phyloP scores from a whole-genome alignment of 2,888 invertebrate genomes.

The Timandra comae region DNA sequence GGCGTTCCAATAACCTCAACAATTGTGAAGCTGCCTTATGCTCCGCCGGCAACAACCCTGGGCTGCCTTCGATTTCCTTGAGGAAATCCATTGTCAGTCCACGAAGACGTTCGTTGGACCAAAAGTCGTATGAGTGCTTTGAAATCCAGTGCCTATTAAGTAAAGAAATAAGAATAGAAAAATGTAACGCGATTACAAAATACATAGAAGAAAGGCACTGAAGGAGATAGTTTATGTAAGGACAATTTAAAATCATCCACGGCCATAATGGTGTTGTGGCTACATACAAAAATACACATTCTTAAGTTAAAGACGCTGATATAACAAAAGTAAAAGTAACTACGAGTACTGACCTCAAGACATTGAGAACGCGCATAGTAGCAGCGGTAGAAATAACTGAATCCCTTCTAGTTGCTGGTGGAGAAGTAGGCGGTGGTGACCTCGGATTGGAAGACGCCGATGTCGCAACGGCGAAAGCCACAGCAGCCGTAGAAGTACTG shows the following conservation, averaged over 20 bases:
- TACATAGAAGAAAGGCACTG: too few relatives aligned
- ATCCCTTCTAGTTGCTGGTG: constrained; percentile 75
- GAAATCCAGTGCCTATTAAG: constrained; percentile 96
- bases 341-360: constrained; percentile 80
- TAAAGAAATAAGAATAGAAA: too few relatives aligned
- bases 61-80: constrained; percentile 90
- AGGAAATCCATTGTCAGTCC: constrained; percentile 89
- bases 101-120: constrained; percentile 84
- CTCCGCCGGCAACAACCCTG: constrained; percentile 89
- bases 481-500: constrained; percentile 90
- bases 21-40: constrained; percentile 92
- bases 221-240: too few relatives aligned
- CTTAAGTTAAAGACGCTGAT: too few relatives aligned
- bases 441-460: constrained; percentile 90
- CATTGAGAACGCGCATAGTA: constrained; percentile 93
- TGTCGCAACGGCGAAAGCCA: constrained; percentile 94
- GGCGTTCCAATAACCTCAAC: constrained; percentile 84
- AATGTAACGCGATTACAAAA: too few relatives aligned
- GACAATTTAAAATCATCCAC: too few relatives aligned
- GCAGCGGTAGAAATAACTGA: constrained; percentile 94
- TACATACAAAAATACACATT: too few relatives aligned
- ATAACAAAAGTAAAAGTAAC: too few relatives aligned
- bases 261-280: too few relatives aligned
- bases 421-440: constrained; percentile 75
- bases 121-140: constrained; percentile 93